Evolutionary conservation across 2,113 vertebrate genomes (phyloP), one percentile per base, ranked within the genome.

Genomic region (Turnix velox): DNA sequence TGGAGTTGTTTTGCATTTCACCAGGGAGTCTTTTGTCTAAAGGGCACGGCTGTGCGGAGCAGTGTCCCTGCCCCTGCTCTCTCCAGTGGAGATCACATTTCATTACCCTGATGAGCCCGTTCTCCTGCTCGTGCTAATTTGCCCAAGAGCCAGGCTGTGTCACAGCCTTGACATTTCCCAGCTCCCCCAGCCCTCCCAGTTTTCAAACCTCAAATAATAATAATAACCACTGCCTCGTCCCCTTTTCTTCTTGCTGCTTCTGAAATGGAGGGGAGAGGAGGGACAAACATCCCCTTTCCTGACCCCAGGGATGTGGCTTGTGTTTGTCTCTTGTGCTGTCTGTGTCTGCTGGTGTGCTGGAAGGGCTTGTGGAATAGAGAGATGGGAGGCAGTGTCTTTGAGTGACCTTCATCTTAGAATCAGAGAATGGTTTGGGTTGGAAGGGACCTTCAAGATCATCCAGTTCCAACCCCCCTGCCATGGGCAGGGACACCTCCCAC

Each of bases 31-130:
- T 96, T 92, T 95, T 95, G 88, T 85, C 87, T 90, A 87, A 97
- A 95, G 94, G 95, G 88, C 92, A 96, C 45, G 30, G 89, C 85
- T 55, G 4, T 71, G 89, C 8, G 27, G 78, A 94, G 76, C 33
- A n/a, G 2, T 61, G 80, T 93, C 49, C 71, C 88, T 87, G 79
- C 31, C 68, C 48, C 65, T 62, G 92, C 83, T 79, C 69, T 83
- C 82, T 79, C 85, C 92, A 66, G 89, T 89, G 92, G 93, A 93
- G 82, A 96, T 96, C 96, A 95, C 93, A 94, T 97, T 95, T 95
- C 97, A 96, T 97, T 97, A 96, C 80, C 55, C 71, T 97, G 93
- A 94, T 91, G 86, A 94, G 96, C 77, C 83, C 7, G 42, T 73
- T 78, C 91, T 96, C 88, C 88, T 1, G 27, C 2, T 85, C 59